Evolutionary conservation across 2,797 vertebrate species (phyloP), one percentile per base, ranked within the genome.

Genomic region (Crax fasciolata): DNA sequence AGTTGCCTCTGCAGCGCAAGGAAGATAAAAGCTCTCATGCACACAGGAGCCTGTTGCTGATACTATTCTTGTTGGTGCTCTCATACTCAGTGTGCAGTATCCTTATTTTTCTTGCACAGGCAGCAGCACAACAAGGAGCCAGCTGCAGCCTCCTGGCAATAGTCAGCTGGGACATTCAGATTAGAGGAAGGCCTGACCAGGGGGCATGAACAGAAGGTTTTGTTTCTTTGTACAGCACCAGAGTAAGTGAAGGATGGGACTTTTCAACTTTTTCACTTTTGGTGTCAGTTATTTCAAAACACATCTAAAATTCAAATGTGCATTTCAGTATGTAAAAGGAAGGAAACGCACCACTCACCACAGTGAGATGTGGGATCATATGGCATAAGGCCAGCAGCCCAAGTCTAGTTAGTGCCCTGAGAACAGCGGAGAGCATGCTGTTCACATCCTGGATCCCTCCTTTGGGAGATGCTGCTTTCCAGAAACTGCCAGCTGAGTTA

Each of bases 381-480:
- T 38, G 65, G 18, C 28, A 23, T 4, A 25, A 14, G 11, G 23
- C 25, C 39, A 70, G 39, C 7, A 90, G 30, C 12, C 23, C 46
- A 51, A 48, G 25, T 13, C 63, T 76, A 38, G 39, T 39, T 52
- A 13, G 5, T 57, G 41, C 41, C 30, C 49, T 68, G 52, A 74
- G 55, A 51, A 24, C 12, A 55, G n/a, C 3, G 2, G 35, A n/a
- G 35, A 7, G 35, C 1, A 0, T 49, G 44, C 19, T 1, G 1
- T n/a, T 83, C 41, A 20, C 58, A 38, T 30, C 46, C 41, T 11
- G 43, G 20, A 67, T 19, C 15, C 38, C 20, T 85, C 41, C 18
- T 65, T n/a, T 3, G 1, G 5, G 46, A 80, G 32, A 35, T 51
- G 38, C 9, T 72, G 17, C 61, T 92, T 89, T 81, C 35, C 54